Evolutionary conservation across 2,113 vertebrate genomes (phyloP), one percentile per base, ranked within the genome.

Genomic region (Ptychochromis oligacanthus): DNA sequence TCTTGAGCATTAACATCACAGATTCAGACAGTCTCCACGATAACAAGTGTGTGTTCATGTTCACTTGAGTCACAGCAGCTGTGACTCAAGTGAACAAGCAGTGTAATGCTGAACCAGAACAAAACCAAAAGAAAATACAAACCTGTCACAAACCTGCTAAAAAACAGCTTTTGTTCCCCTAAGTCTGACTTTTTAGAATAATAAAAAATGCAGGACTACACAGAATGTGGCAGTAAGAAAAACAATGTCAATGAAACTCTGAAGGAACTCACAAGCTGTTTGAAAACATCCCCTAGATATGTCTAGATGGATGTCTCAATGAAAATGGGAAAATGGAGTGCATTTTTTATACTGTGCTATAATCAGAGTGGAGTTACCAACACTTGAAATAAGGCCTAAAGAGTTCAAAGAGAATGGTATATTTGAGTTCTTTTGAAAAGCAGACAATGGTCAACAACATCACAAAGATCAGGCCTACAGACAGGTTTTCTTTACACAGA

Each of bases 361-460:
- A 79, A 58, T 58, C n/a, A 38, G 58, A 49, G 36, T 28, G 5
- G 5, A 18, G 5, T 36, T 58, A 60, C 46, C n/a, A 67, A 56
- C 75, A 55, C 5, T 17, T 84, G 12, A 20, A 34, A 43, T 11
- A 43, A 8, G 61, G 8, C 1, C 5, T 43, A 60, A 60, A 67
- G 43, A 7, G 2, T 38, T 24, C 6, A 54, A 55, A 26, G 5
- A 14, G 9, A 64, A 49, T 52, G 10, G 61, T 55, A 58, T 72
- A 59, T 46, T 46, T 74, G 2, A 24, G 20, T 52, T 61, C 17
- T 84, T 79, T 79, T 86, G 14, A 77, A 82, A 82, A 28, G 24
- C 75, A 74, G 34, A 60, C 28, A 11, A 40, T 72, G 65, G 84
- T 89, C 79, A 87, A 87, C 81, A 80, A 76, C 75, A 75, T 80